Conservation (phyloP, 2,797 vertebrate species). For the Mus caroli region DNA sequence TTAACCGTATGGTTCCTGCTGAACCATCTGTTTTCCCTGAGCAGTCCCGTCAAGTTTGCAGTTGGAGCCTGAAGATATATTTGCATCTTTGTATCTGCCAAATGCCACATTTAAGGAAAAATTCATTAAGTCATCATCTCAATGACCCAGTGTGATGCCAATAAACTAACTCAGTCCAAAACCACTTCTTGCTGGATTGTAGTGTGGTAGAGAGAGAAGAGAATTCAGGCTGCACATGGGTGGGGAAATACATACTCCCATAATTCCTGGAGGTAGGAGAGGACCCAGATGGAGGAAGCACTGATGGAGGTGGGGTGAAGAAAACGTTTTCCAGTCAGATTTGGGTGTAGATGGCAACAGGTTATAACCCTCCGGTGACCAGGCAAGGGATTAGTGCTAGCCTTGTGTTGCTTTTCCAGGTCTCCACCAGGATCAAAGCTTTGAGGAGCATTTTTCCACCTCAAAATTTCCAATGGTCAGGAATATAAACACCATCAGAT, state of each 20-base stretch:
- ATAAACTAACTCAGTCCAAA: not conserved
- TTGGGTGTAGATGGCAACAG: not conserved
- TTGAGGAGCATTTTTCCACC: not conserved
- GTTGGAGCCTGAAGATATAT: not conserved
- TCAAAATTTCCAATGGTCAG: not conserved
- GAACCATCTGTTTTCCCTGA: not conserved
- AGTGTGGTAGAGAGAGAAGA: not conserved
- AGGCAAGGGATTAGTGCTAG: not conserved
- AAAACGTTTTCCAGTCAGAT: not conserved
- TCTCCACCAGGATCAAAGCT: not conserved
- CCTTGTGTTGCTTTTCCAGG: not conserved
- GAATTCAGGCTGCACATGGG: not conserved
- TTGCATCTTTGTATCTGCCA: not conserved
- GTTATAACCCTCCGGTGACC: not conserved
- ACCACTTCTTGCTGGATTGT: not conserved
- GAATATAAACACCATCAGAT: not conserved
- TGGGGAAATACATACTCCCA: not conserved
- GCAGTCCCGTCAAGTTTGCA: not conserved
- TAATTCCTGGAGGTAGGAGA: not conserved
- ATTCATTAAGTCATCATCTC: not conserved
- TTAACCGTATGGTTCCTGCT: not conserved
- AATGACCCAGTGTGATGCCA: not conserved
- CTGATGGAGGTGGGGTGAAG: not conserved
- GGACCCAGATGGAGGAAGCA: rapidly evolving
- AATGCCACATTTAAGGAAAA: not conserved